phyloP scores from a whole-genome alignment of 1,140 invertebrate genomes.

The Cheumatopsyche charites region DNA sequence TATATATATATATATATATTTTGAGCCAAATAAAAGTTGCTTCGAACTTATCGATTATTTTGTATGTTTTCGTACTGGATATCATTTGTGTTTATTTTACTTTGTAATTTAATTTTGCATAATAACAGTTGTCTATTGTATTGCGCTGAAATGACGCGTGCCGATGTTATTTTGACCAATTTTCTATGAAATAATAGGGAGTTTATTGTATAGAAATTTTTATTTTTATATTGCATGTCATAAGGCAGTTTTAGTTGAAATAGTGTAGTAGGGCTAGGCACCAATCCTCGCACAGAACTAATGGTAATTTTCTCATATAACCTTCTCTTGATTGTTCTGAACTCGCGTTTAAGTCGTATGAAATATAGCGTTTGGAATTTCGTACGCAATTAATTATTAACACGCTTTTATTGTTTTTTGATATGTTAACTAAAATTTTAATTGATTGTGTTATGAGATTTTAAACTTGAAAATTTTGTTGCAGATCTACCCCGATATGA shows the following conservation, averaged over 20 bases:
- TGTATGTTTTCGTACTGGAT: too few relatives aligned
- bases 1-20: too few relatives aligned
- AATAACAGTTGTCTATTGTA: neutral
- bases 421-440: neutral
- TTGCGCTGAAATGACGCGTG: conserved; percentile 6
- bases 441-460: conserved; percentile 1
- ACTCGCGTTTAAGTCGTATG: neutral
- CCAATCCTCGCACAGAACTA: conserved; percentile 32
- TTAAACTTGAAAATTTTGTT: conserved; percentile 30
- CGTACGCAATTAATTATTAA: neutral
- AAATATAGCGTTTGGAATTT: neutral
- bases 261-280: conserved; percentile 24
- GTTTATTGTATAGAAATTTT: conserved; percentile 31
- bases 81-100: neutral
- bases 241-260: conserved; percentile 24
- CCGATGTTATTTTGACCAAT: conserved; percentile 12
- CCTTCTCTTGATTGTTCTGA: neutral
- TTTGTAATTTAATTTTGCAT: conserved; percentile 23
- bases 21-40: too few relatives aligned
- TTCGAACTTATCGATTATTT: too few relatives aligned
- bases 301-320: conserved; percentile 31
- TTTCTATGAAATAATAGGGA: conserved; percentile 28
- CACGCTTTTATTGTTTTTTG: neutral
- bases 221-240: conserved; percentile 34
- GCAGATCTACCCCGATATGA: conserved; percentile 67